Percentiles rank a stretch among this genome's conserved stretches.
Evolutionary conservation across 2,797 vertebrate genomes (phyloP).

Genomic region (Xerus rutilus): DNA sequence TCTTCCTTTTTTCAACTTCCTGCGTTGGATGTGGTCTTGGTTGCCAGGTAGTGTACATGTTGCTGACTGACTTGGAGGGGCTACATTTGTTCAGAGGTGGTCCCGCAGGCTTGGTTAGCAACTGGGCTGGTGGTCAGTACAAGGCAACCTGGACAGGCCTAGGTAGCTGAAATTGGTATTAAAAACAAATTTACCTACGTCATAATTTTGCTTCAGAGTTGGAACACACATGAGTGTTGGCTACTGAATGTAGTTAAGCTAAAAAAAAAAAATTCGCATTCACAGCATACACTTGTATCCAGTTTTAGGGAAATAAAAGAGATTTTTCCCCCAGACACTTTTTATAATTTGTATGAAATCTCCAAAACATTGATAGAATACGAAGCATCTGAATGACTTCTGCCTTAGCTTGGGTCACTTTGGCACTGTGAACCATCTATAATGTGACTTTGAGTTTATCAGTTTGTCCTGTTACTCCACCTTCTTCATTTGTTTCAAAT

Average conservation of each 20-base stretch:
- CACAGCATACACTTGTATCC: background rate
- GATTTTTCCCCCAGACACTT: background rate
- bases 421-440: background rate
- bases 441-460: background rate
- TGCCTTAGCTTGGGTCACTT: background rate
- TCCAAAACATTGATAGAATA: background rate
- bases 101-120: background rate
- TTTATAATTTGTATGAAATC: background rate
- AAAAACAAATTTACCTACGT: background rate
- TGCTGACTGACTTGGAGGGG: background rate
- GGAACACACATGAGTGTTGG: background rate
- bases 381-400: constrained; percentile 7
- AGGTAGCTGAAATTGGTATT: background rate
- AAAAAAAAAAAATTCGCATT: background rate
- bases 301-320: constrained; percentile 38
- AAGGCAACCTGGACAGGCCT: background rate
- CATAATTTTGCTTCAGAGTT: constrained; percentile 31
- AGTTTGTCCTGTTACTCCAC: background rate
- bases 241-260: background rate
- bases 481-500: background rate
- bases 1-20: background rate
- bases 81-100: background rate
- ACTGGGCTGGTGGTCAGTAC: background rate
- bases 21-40: background rate
- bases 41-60: background rate